Percentiles rank a stretch among this genome's conserved stretches.
phyloP scores from a whole-genome alignment of 2,888 invertebrate species.

The Dugesia japonica region DNA sequence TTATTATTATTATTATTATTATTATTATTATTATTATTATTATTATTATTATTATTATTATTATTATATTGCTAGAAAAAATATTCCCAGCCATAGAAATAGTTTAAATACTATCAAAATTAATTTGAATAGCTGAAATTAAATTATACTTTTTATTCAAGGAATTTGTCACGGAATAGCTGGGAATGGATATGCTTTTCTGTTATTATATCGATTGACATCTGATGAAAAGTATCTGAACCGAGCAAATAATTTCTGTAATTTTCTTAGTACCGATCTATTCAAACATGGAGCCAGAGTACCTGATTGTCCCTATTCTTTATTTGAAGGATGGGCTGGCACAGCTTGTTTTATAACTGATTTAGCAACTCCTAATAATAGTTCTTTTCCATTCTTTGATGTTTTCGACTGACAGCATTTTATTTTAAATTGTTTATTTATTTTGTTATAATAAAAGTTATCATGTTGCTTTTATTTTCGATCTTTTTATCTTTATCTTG shows the following conservation, averaged over 20 bases:
- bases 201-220: constrained; percentile 57
- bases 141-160: too few relatives aligned
- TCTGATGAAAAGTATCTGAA: constrained; percentile 53
- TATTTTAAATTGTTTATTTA: too few relatives aligned
- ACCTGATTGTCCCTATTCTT: constrained; percentile 66
- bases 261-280: constrained; percentile 50
- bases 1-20: too few relatives aligned
- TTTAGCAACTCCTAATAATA: constrained; percentile 58
- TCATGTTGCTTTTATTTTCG: too few relatives aligned
- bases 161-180: constrained; percentile 65
- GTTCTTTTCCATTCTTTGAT: constrained; percentile 69
- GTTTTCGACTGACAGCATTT: constrained; percentile 45
- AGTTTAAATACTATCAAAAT: too few relatives aligned
- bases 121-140: too few relatives aligned
- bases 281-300: constrained; percentile 53
- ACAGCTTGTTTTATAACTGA: constrained; percentile 68
- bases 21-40: too few relatives aligned
- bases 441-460: too few relatives aligned
- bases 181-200: constrained; percentile 45
- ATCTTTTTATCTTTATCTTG: too few relatives aligned
- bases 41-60: too few relatives aligned
- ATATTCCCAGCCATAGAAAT: too few relatives aligned
- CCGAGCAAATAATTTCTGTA: constrained; percentile 59
- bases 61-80: too few relatives aligned
- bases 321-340: constrained; percentile 72